phyloP scores from a whole-genome alignment of 2,113 vertebrate genomes.

The Rousettus leschenaultii region DNA sequence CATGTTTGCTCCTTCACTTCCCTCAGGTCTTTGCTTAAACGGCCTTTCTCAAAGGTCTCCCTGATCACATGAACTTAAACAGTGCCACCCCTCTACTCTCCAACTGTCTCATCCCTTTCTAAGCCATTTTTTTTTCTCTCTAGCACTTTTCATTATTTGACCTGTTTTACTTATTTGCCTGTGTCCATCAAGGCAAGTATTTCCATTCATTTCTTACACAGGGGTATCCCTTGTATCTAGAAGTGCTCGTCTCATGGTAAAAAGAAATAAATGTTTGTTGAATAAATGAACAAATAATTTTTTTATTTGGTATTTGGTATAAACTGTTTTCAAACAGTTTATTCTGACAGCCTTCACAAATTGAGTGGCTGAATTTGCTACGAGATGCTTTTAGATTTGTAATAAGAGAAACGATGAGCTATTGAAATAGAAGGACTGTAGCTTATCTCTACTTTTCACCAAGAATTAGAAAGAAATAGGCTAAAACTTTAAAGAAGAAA shows the following conservation, averaged over 20 bases:
- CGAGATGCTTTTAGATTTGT: constrained; percentile 26
- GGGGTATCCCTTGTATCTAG: neutral
- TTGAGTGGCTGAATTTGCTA: neutral
- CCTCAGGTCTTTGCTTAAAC: neutral
- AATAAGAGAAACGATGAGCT: neutral
- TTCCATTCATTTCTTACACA: neutral
- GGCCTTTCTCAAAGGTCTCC: neutral
- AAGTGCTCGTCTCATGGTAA: neutral
- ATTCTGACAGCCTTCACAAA: neutral
- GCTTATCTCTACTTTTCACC: neutral
- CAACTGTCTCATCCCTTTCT: neutral
- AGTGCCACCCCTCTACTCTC: neutral
- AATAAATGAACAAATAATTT: neutral
- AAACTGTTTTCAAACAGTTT: neutral
- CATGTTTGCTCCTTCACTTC: neutral
- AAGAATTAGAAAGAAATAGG: neutral
- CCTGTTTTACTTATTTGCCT: neutral
- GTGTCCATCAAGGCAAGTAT: neutral
- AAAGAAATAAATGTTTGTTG: neutral
- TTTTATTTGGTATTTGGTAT: neutral
- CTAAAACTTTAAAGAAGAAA: neutral
- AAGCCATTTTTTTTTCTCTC: neutral
- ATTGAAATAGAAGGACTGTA: neutral
- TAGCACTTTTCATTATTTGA: neutral
- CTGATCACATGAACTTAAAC: neutral